Evolutionary conservation across 2,113 vertebrate species (phyloP), one percentile per base, ranked within the genome.

Genomic region (Alouatta palliata): DNA sequence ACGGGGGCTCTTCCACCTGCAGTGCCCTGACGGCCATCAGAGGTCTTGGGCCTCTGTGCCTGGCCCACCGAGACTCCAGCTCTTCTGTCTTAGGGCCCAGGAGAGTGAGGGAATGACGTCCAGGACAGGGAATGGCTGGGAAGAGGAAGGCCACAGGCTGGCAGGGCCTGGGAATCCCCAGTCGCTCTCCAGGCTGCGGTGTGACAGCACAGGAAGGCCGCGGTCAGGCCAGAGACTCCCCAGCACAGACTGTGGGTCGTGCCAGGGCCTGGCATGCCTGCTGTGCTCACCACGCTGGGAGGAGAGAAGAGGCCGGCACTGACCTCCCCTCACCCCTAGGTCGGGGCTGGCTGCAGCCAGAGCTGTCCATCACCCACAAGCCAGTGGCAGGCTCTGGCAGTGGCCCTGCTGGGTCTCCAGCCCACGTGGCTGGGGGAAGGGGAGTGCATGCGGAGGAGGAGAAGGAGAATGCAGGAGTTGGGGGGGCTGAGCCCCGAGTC

Each of bases 401-500:
- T 3, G 12, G 56, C 56, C 47, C 17, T 90, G 40, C 13, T 32
- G 9, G 11, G n/a, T 58, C 20, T 43, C 9, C 1, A 58, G 71
- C 30, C 35, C 61, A 27, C 2, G 13, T 71, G 21, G 23, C 45
- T 16, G 1, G 40, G 76, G 77, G 11, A 40, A 49, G 58, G 3
- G 13, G 43, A 47, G 4, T 77, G 43, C 35, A 25, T 37, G 61
- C 12, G 1, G 61, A 64, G 61, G 27, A 40, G 23, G 12, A 73
- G 23, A 47, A 49, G n/a, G 23, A 32, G 27, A 64, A 54, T 30
- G 35, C 47, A n/a, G n/a, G 16, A 21, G 23, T 54, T 54, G 16
- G n/a, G 12, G 9, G 9, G 0, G 16, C 25, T 54, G 66, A 25
- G 35, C 16, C 64, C 23, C 4, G 7, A 35, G 5, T 9, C 37